Evolutionary conservation across 2,888 invertebrate species (phyloP).

Genomic region (Dendrolimus pini): DNA sequence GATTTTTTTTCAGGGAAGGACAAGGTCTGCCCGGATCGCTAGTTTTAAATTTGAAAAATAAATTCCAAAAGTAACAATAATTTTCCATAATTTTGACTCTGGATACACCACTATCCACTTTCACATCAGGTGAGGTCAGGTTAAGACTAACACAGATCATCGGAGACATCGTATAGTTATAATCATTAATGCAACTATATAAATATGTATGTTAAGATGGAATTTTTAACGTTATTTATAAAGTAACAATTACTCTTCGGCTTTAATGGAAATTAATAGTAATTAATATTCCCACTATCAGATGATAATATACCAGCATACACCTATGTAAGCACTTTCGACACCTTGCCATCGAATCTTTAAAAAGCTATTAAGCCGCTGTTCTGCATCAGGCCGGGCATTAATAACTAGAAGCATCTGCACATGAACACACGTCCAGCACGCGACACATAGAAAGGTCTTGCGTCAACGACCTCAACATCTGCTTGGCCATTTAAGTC

Average conservation of each 20-base stretch:
- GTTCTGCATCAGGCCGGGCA: background rate
- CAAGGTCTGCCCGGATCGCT: too few species aligned
- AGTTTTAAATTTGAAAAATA: too few species aligned
- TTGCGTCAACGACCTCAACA: constrained; percentile 61
- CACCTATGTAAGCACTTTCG: background rate
- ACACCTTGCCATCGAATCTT: background rate
- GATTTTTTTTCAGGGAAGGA: too few species aligned
- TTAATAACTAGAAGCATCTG: background rate
- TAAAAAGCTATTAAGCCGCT: background rate
- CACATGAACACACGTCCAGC: constrained; percentile 21
- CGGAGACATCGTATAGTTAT: too few species aligned
- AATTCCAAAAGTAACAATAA: too few species aligned
- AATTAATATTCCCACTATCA: background rate
- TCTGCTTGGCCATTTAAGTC: constrained; percentile 31
- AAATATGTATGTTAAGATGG: too few species aligned
- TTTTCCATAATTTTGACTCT: too few species aligned
- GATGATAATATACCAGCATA: background rate
- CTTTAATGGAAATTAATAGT: background rate
- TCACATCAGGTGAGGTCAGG: too few species aligned
- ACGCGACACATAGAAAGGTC: constrained; percentile 66
- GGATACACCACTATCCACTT: too few species aligned
- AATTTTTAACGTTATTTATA: too few species aligned
- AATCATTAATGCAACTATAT: too few species aligned
- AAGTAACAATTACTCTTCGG: background rate
- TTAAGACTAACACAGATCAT: too few species aligned